Evolutionary conservation across 2,797 vertebrate genomes (phyloP).

Genomic region (Epinephelus awoara): DNA sequence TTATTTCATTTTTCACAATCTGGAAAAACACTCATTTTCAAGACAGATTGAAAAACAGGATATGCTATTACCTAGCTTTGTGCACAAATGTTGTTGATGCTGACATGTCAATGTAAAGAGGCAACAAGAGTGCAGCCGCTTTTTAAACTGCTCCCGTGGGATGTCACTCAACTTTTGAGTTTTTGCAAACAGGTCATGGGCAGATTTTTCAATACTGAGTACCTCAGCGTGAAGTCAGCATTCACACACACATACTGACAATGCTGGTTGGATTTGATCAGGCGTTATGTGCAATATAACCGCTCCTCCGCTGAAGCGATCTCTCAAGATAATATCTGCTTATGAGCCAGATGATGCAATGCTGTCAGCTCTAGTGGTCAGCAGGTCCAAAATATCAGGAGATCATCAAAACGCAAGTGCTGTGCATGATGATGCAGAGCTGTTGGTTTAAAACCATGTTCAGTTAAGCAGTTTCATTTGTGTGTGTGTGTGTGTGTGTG

Average conservation of each 20-base stretch:
- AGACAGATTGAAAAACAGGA: too few species aligned
- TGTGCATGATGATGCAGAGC: slow-evolving; percentile 15
- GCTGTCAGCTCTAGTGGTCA: slow-evolving; percentile 23
- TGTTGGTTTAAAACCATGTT: slow-evolving; percentile 10
- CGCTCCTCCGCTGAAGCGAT: not conserved
- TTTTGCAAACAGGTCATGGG: slow-evolving; percentile 4
- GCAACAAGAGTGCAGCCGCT: not conserved
- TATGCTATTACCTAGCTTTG: too few species aligned
- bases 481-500: slow-evolving; percentile 12
- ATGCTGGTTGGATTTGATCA: not conserved
- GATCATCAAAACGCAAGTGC: slow-evolving; percentile 29
- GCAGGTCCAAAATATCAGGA: slow-evolving; percentile 14
- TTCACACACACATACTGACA: not conserved
- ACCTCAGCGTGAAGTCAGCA: not conserved
- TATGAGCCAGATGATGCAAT: slow-evolving; percentile 24
- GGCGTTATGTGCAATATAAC: slow-evolving; percentile 23
- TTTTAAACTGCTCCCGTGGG: slow-evolving; percentile 11
- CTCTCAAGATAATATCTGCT: slow-evolving; percentile 10
- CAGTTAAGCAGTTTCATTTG: slow-evolving; percentile 10
- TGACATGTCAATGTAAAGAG: too few species aligned
- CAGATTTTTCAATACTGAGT: slow-evolving; percentile 1
- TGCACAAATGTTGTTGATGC: too few species aligned
- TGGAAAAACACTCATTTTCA: too few species aligned
- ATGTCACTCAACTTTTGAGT: slow-evolving; percentile 7
- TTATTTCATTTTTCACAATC: too few species aligned